Conservation (phyloP, 1,140 invertebrate species). For the Lineus longissimus region DNA sequence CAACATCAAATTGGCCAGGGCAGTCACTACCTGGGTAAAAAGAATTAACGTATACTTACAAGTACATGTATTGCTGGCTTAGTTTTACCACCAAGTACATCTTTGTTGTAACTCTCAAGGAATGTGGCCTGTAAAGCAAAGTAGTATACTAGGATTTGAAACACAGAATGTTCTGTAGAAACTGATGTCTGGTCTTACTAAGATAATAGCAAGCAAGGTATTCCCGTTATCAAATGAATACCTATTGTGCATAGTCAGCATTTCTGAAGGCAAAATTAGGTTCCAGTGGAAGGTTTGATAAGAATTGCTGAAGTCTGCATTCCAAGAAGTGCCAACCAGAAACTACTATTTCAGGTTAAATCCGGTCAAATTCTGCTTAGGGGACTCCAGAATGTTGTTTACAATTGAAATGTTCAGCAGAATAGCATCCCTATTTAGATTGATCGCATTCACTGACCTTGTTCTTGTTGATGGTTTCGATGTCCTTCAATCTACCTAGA, state of each 20-base stretch:
- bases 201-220: no score
- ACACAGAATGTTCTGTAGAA: no score
- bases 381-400: conserved; percentile 7
- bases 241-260: no score
- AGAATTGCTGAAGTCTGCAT: no score
- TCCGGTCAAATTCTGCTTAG: conserved; percentile 1
- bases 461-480: conserved; percentile 39
- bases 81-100: conserved; percentile 73
- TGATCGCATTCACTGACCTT: conserved; percentile 40
- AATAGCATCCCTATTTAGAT: conserved; percentile 1
- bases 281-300: no score
- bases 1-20: not conserved
- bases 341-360: no score
- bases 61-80: conserved; percentile 70
- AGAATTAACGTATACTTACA: conserved; percentile 40
- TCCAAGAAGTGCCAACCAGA: no score
- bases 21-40: not conserved
- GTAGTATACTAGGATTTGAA: conserved; percentile 7
- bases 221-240: no score
- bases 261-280: no score
- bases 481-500: conserved; percentile 43
- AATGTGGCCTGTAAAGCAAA: conserved; percentile 58
- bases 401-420: conserved; percentile 16
- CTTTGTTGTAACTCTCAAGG: conserved; percentile 74
- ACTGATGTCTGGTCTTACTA: no score